A percentile compares a stretch with the other conserved stretches of the same genome.
Evolutionary conservation across 1,140 invertebrate species (phyloP).

Genomic region (Mizuhopecten yessoensis): DNA sequence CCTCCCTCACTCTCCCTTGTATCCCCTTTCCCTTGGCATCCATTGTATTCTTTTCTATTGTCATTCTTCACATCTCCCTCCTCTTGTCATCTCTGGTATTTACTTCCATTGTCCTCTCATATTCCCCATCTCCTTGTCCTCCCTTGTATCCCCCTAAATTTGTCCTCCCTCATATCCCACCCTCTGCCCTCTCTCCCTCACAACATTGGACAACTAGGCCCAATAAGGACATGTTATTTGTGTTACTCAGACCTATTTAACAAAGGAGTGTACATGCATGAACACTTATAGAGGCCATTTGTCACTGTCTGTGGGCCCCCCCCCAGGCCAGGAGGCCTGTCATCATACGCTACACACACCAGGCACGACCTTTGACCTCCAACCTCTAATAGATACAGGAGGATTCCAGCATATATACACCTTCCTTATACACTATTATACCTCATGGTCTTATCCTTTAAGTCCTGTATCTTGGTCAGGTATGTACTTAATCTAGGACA

Average conservation of each 20-base stretch:
- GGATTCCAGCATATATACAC: not conserved
- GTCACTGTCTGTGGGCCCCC: conserved; percentile 12
- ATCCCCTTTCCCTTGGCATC: too few relatives aligned
- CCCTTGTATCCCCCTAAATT: not conserved
- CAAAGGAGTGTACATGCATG: not conserved
- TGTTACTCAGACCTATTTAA: not conserved
- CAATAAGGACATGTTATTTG: not conserved
- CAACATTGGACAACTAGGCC: not conserved
- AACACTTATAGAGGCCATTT: conserved; percentile 33
- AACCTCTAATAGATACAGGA: not conserved
- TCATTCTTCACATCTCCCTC: too few relatives aligned
- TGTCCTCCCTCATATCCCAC: not conserved
- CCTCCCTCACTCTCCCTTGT: not conserved
- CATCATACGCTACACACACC: not conserved
- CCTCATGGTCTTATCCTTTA: not conserved
- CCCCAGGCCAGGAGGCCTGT: not conserved
- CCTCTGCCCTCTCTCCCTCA: too few relatives aligned
- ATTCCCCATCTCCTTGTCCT: not conserved
- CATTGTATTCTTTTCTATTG: too few relatives aligned
- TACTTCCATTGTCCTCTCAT: not conserved
- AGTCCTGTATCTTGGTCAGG: not conserved
- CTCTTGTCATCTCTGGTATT: not conserved
- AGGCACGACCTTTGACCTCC: not conserved
- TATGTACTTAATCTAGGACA: too few relatives aligned
- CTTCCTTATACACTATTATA: not conserved